Evolutionary conservation across 64 coral and sea anemone species (phyloP).

Genomic region (Trachythela sp.): DNA sequence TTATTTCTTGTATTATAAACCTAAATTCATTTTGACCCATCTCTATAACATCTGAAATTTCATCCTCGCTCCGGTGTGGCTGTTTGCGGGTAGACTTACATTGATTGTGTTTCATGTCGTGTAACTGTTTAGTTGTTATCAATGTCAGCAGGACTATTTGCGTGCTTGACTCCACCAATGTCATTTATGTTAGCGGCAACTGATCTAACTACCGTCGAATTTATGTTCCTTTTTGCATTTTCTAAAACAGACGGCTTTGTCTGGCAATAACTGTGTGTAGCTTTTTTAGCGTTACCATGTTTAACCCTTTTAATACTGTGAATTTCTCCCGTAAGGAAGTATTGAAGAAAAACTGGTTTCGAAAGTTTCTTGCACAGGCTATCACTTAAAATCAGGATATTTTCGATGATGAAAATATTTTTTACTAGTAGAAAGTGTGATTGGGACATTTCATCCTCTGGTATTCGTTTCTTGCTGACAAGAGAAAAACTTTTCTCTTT

Average conservation of each 20-base stretch:
- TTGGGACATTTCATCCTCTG: neutral
- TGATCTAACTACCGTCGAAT: neutral
- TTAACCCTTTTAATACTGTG: neutral
- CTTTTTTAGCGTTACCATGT: slow-evolving; percentile 41
- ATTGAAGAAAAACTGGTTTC: slow-evolving; percentile 39
- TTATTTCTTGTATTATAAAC: slow-evolving; percentile 34
- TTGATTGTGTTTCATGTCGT: slow-evolving; percentile 25
- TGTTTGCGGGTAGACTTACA: neutral
- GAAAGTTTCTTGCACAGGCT: slow-evolving; percentile 30
- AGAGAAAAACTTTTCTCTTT: neutral
- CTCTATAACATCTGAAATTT: slow-evolving; percentile 45
- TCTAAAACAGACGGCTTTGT: slow-evolving; percentile 35
- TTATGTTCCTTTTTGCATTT: neutral
- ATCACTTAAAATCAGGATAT: slow-evolving; percentile 39
- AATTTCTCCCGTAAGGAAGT: slow-evolving; percentile 30
- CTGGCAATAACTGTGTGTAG: slow-evolving; percentile 31
- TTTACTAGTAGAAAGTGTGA: slow-evolving; percentile 28
- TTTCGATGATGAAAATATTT: slow-evolving; percentile 28
- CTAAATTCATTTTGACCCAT: slow-evolving; percentile 36
- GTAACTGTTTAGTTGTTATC: slow-evolving; percentile 23
- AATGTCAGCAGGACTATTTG: slow-evolving; percentile 29
- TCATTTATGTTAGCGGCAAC: slow-evolving; percentile 30
- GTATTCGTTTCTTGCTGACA: neutral
- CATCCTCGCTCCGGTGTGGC: neutral
- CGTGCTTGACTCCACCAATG: slow-evolving; percentile 22